Percentiles rank a stretch among this genome's conserved stretches.
phyloP scores from a whole-genome alignment of 2,797 vertebrate genomes.

The Furcifer pardalis region DNA sequence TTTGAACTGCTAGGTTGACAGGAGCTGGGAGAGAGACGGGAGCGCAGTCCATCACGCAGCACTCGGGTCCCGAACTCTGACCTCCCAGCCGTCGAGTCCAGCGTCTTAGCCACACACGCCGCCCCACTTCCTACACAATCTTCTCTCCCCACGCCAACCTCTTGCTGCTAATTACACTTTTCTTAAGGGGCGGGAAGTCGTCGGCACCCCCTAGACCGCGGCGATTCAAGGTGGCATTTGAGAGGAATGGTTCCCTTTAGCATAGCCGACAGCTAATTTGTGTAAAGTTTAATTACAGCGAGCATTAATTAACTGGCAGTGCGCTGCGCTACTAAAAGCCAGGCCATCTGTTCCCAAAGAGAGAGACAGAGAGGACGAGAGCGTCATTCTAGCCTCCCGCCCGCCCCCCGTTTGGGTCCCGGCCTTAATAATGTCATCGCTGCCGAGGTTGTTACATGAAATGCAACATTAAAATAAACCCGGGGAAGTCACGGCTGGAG shows the following conservation, averaged over 20 bases:
- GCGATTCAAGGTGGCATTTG: constrained; percentile 82
- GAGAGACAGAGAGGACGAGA: constrained; percentile 8
- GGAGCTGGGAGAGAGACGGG: no score
- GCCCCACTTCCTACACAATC: background rate
- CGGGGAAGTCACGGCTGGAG: background rate
- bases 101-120: no score
- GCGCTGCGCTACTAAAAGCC: constrained; percentile 72
- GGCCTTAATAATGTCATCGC: constrained; percentile 58
- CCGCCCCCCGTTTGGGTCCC: constrained; percentile 44
- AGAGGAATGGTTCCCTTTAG: constrained; percentile 80
- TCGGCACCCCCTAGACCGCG: constrained; percentile 63
- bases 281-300: constrained; percentile 89
- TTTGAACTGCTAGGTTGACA: no score
- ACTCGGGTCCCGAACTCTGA: no score
- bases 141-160: constrained; percentile 40
- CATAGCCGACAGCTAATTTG: constrained; percentile 86
- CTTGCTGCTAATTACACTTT: constrained; percentile 71
- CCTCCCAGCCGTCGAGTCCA: no score
- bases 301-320: constrained; percentile 87
- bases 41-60: no score
- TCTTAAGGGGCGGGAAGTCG: constrained; percentile 45
- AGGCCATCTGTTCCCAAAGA: constrained; percentile 81
- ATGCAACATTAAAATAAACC: rapidly evolving
- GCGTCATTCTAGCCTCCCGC: constrained; percentile 41
- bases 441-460: constrained; percentile 19